Conservation (phyloP, 2,888 invertebrate genomes). For the Lithophane ornitopus region DNA sequence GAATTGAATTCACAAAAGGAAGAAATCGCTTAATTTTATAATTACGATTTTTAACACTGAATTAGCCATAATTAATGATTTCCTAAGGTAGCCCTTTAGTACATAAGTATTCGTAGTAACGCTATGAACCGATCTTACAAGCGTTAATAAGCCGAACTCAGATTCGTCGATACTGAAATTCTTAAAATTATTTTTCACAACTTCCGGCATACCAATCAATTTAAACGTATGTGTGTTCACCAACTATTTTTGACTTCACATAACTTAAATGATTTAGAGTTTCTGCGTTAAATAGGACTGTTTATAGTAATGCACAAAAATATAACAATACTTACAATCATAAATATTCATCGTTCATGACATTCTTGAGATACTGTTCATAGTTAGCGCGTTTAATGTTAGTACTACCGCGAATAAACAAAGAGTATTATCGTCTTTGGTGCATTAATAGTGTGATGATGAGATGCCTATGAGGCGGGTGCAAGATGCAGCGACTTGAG, state of each 20-base stretch:
- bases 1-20: slow-evolving; percentile 32
- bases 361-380: slow-evolving; percentile 75
- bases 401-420: slow-evolving; percentile 69
- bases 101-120: background rate
- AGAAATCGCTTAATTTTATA: background rate
- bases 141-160: background rate
- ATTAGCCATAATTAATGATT: background rate
- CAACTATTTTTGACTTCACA: slow-evolving; percentile 14
- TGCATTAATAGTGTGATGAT: slow-evolving; percentile 55
- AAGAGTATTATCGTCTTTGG: slow-evolving; percentile 74
- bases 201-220: slow-evolving; percentile 10
- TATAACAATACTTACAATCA: slow-evolving; percentile 78
- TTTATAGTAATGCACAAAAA: slow-evolving; percentile 37
- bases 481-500: slow-evolving; percentile 83
- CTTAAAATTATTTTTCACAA: slow-evolving; percentile 15
- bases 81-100: background rate
- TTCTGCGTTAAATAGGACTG: background rate
- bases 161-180: background rate
- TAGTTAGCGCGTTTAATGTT: slow-evolving; percentile 61
- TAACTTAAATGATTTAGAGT: slow-evolving; percentile 7
- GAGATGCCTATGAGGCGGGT: slow-evolving; percentile 63
- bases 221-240: background rate
- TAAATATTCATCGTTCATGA: slow-evolving; percentile 72
- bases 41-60: background rate
- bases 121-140: background rate